Conservation (phyloP, 2,113 vertebrate species). For the Scomber japonicus region DNA sequence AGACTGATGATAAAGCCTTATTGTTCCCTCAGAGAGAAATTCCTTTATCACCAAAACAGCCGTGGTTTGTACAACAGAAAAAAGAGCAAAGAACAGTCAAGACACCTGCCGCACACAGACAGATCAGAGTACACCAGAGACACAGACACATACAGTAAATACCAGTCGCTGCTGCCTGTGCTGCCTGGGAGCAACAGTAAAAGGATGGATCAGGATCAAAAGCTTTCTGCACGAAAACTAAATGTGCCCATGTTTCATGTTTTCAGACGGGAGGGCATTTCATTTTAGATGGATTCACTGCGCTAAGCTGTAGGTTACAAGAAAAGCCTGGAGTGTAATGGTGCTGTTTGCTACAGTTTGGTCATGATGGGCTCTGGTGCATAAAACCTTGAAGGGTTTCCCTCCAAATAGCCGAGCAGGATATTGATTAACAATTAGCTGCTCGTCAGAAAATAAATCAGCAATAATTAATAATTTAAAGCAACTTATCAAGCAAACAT, state of each 20-base stretch:
- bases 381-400: constrained; percentile 15
- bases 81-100: background rate
- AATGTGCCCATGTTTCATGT: constrained; percentile 54
- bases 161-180: background rate
- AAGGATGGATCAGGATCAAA: constrained; percentile 60
- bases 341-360: constrained; percentile 15
- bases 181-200: constrained; percentile 54
- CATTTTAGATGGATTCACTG: constrained; percentile 56
- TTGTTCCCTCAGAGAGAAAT: constrained; percentile 18
- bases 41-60: constrained; percentile 23
- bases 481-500: no score
- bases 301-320: constrained; percentile 51
- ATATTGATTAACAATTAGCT: constrained; percentile 33
- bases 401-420: constrained; percentile 19
- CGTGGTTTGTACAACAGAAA: constrained; percentile 19
- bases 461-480: constrained; percentile 12
- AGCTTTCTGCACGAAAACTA: constrained; percentile 29
- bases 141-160: constrained; percentile 39
- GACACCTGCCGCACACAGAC: constrained; percentile 9
- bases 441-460: constrained; percentile 4
- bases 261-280: constrained; percentile 50
- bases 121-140: constrained; percentile 29
- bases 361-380: constrained; percentile 7
- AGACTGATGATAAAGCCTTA: constrained; percentile 11
- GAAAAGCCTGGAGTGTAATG: constrained; percentile 37